Evolutionary conservation across 1,140 invertebrate species (phyloP), one percentile per base, ranked within the genome.

Genomic region (Trachymyrmex septentrionalis): DNA sequence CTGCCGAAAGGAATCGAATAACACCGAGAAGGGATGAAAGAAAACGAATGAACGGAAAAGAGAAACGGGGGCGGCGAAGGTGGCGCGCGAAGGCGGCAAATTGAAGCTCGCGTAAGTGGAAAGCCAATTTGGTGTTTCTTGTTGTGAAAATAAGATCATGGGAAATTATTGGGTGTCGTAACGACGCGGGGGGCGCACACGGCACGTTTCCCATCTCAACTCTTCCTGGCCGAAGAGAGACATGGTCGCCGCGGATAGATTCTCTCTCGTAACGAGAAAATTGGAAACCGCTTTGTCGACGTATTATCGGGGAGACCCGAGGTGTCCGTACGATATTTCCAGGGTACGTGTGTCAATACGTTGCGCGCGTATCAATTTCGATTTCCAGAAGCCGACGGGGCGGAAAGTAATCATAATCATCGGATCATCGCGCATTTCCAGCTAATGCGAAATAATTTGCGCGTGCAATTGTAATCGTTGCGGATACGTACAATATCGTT

Each of bases 141-240:
- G 89, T 87, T 87, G 87, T 30, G 78, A 85, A 91, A 91, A 91
- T 88, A 87, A 91, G 89, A 90, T 88, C 85, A 59, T 63, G n/a
- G 80, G 61, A 87, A 89, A 90, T 89, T 90, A 90, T 90, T 73
- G 89, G 86, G 55, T 67, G 75, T 85, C 80, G 88, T 86, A 76
- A 88, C 64, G 82, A 69, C 64, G 10, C 24, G 59, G 6, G 19
- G 59, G 6, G 19, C 64, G 61, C 48, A 67, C 24, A 50, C 59
- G 72, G 24, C 69, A 73, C 30, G 75, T 78, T 78, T 88, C 75
- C 55, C 24, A 5, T 57, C 53, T 27, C 73, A 44, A 14, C 76
- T 61, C 30, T 34, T 34, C 30, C 38, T 27, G 5, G 30, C n/a
- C 55, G 55, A 19, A 27, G 16, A 27, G 16, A n/a, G 34, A 34